Conservation (phyloP, 2,113 vertebrate genomes). For the Entelurus aequoreus region DNA sequence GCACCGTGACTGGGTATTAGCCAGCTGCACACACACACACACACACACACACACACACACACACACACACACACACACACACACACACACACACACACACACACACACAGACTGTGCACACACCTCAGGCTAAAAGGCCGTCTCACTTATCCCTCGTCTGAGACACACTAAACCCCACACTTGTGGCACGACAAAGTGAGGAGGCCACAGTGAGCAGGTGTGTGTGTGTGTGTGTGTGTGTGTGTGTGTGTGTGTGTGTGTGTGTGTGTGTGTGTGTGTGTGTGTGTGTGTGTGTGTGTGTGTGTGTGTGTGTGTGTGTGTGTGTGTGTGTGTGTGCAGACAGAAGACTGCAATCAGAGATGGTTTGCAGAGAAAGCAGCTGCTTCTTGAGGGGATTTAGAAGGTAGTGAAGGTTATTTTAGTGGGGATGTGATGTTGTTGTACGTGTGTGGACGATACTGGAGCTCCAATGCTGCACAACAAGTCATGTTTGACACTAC, state of each 20-base stretch:
- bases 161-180: slow-evolving; percentile 62
- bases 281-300: no score
- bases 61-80: no score
- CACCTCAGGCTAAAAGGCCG: slow-evolving; percentile 31
- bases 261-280: no score
- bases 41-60: neutral
- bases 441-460: no score
- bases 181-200: slow-evolving; percentile 45
- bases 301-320: no score
- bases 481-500: no score
- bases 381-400: slow-evolving; percentile 42
- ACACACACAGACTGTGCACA: slow-evolving; percentile 20
- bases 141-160: slow-evolving; percentile 40
- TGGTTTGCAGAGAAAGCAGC: slow-evolving; percentile 44
- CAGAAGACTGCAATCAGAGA: slow-evolving; percentile 62
- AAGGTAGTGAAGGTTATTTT: slow-evolving; percentile 3
- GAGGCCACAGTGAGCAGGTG: slow-evolving; percentile 61
- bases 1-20: slow-evolving; percentile 8
- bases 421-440: neutral
- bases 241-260: neutral
- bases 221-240: slow-evolving; percentile 12
- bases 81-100: no score
- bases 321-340: neutral
- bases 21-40: neutral
- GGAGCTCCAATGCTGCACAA: no score